Evolutionary conservation across 2,888 invertebrate species (phyloP).

Genomic region (Netelia virgata): DNA sequence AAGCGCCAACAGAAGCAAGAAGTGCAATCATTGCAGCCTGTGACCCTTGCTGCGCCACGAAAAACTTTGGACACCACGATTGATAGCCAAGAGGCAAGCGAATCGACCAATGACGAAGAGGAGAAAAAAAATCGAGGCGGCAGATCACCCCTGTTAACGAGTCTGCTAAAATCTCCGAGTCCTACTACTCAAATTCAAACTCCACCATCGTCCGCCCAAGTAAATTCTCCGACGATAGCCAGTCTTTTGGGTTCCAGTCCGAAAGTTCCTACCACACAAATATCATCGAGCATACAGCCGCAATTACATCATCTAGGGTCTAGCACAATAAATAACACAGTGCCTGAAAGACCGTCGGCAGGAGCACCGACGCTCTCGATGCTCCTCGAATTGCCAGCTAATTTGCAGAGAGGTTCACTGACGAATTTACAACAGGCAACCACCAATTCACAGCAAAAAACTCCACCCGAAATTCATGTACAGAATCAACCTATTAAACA

Average conservation of each 20-base stretch:
- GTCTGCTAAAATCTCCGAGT: slow-evolving; percentile 91
- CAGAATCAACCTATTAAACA: slow-evolving; percentile 63
- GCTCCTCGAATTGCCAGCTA: slow-evolving; percentile 87
- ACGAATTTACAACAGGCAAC: slow-evolving; percentile 72
- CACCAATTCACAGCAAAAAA: slow-evolving; percentile 69
- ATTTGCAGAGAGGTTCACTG: slow-evolving; percentile 79
- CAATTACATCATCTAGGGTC: slow-evolving; percentile 86
- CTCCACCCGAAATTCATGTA: slow-evolving; percentile 56
- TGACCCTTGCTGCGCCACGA: slow-evolving; percentile 70
- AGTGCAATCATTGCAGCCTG: slow-evolving; percentile 67
- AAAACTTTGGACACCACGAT: slow-evolving; percentile 70
- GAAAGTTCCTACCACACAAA: slow-evolving; percentile 77
- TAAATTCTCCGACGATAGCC: slow-evolving; percentile 86
- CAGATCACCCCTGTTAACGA: slow-evolving; percentile 90
- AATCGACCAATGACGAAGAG: slow-evolving; percentile 79
- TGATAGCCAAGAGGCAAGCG: slow-evolving; percentile 73
- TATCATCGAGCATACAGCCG: slow-evolving; percentile 82
- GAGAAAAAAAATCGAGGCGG: slow-evolving; percentile 80
- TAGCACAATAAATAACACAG: slow-evolving; percentile 84
- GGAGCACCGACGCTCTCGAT: slow-evolving; percentile 92
- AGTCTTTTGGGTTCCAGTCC: slow-evolving; percentile 85
- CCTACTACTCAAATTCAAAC: slow-evolving; percentile 84
- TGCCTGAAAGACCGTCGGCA: slow-evolving; percentile 87
- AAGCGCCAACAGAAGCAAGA: slow-evolving; percentile 82
- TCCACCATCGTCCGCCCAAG: slow-evolving; percentile 82